These are phyloP conservation scores for Aphelinus atriplicis DNA, from an alignment of 1,140 invertebrate genomes.

Conservation along the genomic window DNA sequence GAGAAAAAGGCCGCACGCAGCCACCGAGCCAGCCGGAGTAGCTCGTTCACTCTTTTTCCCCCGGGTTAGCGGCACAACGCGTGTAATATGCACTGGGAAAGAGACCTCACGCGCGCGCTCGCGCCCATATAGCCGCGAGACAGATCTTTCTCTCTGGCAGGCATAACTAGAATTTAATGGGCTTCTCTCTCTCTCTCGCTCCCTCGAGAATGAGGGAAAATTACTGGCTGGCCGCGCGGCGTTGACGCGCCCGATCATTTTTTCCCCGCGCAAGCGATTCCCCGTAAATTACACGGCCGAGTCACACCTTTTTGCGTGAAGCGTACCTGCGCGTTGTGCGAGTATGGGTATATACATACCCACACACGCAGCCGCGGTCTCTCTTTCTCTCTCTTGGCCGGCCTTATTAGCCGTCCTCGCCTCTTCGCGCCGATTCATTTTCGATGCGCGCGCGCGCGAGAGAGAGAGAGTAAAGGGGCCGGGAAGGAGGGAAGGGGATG, in stretches of 20 bases:
- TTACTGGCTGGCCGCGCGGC: conserved; percentile 44
- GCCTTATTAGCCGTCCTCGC: background rate
- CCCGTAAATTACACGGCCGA: conserved; percentile 45
- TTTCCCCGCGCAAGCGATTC: conserved; percentile 17
- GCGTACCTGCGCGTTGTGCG: background rate
- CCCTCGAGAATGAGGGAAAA: conserved; percentile 45
- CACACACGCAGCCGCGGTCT: background rate
- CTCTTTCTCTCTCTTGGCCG: background rate
- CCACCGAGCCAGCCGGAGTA: too few relatives aligned
- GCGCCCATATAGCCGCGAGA: background rate
- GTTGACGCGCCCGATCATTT: conserved; percentile 30
- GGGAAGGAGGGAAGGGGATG: too few relatives aligned
- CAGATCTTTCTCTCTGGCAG: background rate
- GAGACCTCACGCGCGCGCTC: conserved; percentile 32
- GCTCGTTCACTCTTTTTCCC: background rate
- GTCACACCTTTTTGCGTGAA: conserved; percentile 37
- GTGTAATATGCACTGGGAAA: conserved; percentile 13
- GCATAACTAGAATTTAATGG: conserved; percentile 58
- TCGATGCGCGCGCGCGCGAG: background rate
- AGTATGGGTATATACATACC: too few relatives aligned
- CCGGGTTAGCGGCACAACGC: background rate
- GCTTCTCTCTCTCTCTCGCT: conserved; percentile 1
- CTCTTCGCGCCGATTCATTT: background rate
- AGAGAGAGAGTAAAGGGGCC: conserved; percentile 2
- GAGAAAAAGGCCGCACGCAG: too few relatives aligned